Base-by-base conservation (phyloP, 1,140 invertebrate genomes). In the Cotesia vestalis region DNA sequence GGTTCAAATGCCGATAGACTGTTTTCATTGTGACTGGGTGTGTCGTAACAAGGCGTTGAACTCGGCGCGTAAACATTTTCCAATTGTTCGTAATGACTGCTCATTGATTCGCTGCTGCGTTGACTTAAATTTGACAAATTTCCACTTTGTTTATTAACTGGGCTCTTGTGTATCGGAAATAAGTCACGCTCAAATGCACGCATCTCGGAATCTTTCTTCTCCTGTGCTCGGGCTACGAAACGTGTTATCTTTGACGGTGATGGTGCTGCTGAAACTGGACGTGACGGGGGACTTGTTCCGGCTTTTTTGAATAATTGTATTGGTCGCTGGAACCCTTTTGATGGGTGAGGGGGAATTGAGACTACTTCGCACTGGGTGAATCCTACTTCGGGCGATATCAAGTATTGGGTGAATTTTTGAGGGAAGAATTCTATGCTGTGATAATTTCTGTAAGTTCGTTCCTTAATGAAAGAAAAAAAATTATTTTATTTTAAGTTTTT, bases 371-470 rank as follows among this genome's bases (percentile, higher is more conserved):
- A 96, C 78, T 94, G 94, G 75, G 90, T 91, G 84, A 98, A 98
- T 3, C 96, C 96, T 17, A 98, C 94, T 80, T 96, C 95, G 0
- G 91, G 87, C n/a, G 94, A 95, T 1, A 98, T 85, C 27, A 99
- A 88, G 86, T 95, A 98, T 71, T 97, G 93, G 5, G 93, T 93
- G 81, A 98, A 98, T 75, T 94, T 93, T 62, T 95, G 91, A 0
- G 97, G 97, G 74, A 92, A 93, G 76, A 99, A 91, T 78, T 95
- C 90, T 66, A 98, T 97, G 35, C 87, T 90, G 75, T 93, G 91
- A 85, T 94, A 98, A 83, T 96, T 96, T 73, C 93, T 91, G 80
- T 92, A 94, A 61, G 96, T 96, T 14, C 90, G 90, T 78, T 94
- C 93, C 96, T 97, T 89, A 11, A 92, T 80, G 55, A 76, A 57